Evolutionary conservation across 2,888 invertebrate genomes (phyloP).

Genomic region (Tenthredo livida): DNA sequence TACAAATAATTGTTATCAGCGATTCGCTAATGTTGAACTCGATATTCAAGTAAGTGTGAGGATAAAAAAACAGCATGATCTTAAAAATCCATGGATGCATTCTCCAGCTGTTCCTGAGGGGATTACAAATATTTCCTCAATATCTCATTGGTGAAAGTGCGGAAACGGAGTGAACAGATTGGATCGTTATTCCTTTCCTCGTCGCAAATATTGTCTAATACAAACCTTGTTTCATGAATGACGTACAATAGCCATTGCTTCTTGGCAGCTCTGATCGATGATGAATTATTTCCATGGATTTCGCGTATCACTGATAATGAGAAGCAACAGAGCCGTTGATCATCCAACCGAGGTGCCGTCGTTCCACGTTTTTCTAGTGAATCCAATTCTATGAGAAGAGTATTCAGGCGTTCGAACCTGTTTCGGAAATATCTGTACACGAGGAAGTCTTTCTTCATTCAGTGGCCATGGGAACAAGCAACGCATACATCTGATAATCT

Average conservation of each 20-base stretch:
- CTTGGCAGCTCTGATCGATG: background rate
- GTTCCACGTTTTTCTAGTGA: background rate
- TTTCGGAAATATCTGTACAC: conserved; percentile 1
- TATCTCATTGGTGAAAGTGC: background rate
- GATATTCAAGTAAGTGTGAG: background rate
- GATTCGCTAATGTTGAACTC: background rate
- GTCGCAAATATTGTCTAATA: background rate
- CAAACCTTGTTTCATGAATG: background rate
- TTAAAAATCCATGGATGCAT: background rate
- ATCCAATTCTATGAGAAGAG: background rate
- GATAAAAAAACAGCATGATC: background rate
- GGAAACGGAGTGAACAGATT: background rate
- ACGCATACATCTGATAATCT: background rate
- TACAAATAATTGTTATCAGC: background rate
- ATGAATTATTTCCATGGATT: background rate
- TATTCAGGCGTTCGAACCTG: background rate
- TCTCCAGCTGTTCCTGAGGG: background rate
- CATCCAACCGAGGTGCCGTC: background rate
- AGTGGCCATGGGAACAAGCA: background rate
- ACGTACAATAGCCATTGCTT: background rate
- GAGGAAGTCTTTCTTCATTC: background rate
- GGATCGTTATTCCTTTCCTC: background rate
- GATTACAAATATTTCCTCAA: background rate
- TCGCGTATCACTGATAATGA: background rate
- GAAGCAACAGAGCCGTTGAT: background rate